phyloP scores from a whole-genome alignment of 2,888 invertebrate species.

The Heteromurus nitidus region DNA sequence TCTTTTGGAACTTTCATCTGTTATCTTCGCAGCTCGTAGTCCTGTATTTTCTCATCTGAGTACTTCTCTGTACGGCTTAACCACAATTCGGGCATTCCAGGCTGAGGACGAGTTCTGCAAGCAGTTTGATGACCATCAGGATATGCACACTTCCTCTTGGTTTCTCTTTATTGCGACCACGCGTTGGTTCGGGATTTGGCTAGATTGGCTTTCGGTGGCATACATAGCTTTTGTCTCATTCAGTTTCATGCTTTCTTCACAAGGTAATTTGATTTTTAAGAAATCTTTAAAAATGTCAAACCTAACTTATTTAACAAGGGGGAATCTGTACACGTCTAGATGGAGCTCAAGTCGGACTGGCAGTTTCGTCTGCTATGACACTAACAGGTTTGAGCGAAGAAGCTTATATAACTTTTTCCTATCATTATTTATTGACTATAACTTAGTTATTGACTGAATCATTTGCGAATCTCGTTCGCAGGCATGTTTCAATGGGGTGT shows the following conservation, averaged over 20 bases:
- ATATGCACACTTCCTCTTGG: constrained; percentile 92
- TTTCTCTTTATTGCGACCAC: constrained; percentile 91
- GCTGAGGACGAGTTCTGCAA: constrained; percentile 85
- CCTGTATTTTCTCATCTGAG: constrained; percentile 97
- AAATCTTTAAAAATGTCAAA: background rate
- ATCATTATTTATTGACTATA: background rate
- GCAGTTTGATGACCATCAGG: constrained; percentile 84
- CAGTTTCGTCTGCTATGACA: constrained; percentile 83
- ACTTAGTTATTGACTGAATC: too few relatives aligned
- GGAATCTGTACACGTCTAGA: constrained; percentile 17
- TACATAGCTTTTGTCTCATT: constrained; percentile 91
- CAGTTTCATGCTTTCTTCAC: constrained; percentile 79
- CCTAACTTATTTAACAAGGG: background rate
- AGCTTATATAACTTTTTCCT: background rate
- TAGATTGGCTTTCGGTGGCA: constrained; percentile 90
- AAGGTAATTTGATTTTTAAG: background rate
- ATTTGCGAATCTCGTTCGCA: too few relatives aligned
- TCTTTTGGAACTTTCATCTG: background rate
- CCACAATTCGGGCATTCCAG: constrained; percentile 92
- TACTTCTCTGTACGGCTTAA: constrained; percentile 90
- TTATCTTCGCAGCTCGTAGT: constrained; percentile 82
- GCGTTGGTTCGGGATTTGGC: constrained; percentile 93
- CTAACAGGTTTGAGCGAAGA: constrained; percentile 78
- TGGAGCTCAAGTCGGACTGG: constrained; percentile 80
- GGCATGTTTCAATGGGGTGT: background rate